A percentile compares a stretch with the other conserved stretches of the same genome.
Evolutionary conservation across 2,888 invertebrate genomes (phyloP).

Genomic region (Tachina grossa): DNA sequence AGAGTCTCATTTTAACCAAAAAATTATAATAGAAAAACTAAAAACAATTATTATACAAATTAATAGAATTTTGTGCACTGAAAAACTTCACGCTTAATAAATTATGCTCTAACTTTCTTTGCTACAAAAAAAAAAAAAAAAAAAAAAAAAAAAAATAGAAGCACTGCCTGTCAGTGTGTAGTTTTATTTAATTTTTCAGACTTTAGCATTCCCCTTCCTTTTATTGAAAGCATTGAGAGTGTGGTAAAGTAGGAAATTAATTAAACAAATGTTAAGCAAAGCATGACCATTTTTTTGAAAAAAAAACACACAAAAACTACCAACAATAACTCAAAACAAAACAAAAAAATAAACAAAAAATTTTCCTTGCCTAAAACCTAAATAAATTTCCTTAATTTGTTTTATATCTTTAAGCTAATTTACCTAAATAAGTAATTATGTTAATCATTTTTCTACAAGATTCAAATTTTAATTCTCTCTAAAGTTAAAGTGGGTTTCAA

Average conservation of each 20-base stretch:
- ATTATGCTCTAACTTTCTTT: slow-evolving; percentile 66
- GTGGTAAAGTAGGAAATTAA: slow-evolving; percentile 77
- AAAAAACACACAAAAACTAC: slow-evolving; percentile 22
- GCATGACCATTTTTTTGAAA: slow-evolving; percentile 75
- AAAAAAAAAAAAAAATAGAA: slow-evolving; percentile 12
- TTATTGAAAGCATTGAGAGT: slow-evolving; percentile 34
- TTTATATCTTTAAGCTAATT: slow-evolving; percentile 50
- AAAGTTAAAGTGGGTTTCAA: slow-evolving; percentile 32
- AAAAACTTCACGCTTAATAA: slow-evolving; percentile 71
- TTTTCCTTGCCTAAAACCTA: slow-evolving; percentile 32
- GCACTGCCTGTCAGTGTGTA: slow-evolving; percentile 3
- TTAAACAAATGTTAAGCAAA: slow-evolving; percentile 81
- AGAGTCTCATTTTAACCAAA: not conserved
- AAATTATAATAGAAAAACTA: slow-evolving; percentile 30
- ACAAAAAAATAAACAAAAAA: slow-evolving; percentile 10
- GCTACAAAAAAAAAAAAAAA: slow-evolving; percentile 29
- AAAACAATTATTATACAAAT: slow-evolving; percentile 69
- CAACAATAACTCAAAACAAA: slow-evolving; percentile 20
- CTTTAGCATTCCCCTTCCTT: slow-evolving; percentile 40
- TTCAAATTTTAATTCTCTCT: slow-evolving; percentile 2
- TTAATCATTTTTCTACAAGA: slow-evolving; percentile 51
- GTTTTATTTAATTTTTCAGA: slow-evolving; percentile 28
- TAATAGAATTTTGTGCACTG: slow-evolving; percentile 68
- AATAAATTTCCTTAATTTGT: slow-evolving; percentile 62
- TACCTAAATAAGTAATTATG: slow-evolving; percentile 71